phyloP scores from a whole-genome alignment of 2,888 invertebrate genomes.

The Pseudanteris insignis region DNA sequence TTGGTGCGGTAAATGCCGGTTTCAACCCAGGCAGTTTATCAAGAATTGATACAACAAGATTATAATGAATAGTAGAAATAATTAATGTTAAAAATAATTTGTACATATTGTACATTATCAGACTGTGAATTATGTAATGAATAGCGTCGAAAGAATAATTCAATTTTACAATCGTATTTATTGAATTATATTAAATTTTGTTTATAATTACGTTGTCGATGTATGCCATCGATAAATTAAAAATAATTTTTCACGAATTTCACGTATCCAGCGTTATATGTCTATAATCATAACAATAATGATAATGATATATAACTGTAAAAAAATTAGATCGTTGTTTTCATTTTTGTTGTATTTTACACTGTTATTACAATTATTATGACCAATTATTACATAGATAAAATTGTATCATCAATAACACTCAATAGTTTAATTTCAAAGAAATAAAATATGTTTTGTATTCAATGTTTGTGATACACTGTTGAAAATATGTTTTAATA shows the following conservation, averaged over 20 bases:
- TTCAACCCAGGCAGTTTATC: conserved; percentile 60
- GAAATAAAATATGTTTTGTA: too few species aligned
- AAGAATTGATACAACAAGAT: conserved; percentile 61
- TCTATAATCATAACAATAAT: too few species aligned
- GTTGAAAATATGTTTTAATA: too few species aligned
- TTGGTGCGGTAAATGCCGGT: conserved; percentile 58
- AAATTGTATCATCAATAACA: too few species aligned
- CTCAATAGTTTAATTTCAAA: too few species aligned
- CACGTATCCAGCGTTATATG: background rate
- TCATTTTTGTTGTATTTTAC: too few species aligned
- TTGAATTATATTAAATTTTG: background rate
- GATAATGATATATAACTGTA: too few species aligned
- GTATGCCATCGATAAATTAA: background rate
- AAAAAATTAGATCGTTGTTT: too few species aligned
- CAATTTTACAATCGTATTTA: conserved; percentile 1
- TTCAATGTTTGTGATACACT: too few species aligned
- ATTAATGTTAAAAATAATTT: conserved; percentile 13
- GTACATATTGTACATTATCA: conserved; percentile 38
- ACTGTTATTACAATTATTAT: too few species aligned
- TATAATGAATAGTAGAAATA: conserved; percentile 50
- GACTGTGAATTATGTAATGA: conserved; percentile 11
- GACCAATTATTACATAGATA: too few species aligned
- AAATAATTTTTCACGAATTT: conserved; percentile 6
- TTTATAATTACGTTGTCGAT: background rate
- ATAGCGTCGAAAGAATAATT: conserved; percentile 1